Evolutionary conservation across 2,888 invertebrate species (phyloP), one percentile per base, ranked within the genome.

Genomic region (Hermaeophaga mercurialis): DNA sequence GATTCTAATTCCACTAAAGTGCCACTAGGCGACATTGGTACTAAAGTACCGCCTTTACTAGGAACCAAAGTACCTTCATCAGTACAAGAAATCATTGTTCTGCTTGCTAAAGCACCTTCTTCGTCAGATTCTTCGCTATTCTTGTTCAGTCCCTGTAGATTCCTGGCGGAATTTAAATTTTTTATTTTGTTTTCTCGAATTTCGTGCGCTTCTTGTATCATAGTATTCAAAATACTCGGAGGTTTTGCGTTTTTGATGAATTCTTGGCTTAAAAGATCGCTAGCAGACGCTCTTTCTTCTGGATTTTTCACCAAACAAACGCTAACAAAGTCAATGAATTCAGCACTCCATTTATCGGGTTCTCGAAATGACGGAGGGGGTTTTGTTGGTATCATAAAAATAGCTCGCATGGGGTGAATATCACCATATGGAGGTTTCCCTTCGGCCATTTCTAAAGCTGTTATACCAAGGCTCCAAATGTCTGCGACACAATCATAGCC

Each of bases 321-420:
- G 72, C 90, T 91, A 43, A 99, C 97, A 80, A 99, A 99, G 79
- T 98, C 96, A 63, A 96, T 96, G 79, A 99, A 97, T 76, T 96
- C 94, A 1, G 94, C 85, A 56, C 91, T 91, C 97, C 98, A 99
- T 67, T 93, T 89, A 75, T 97, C 96, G 0, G 96, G 96, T 75
- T 98, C 94, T 58, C 96, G 83, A 77, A 99, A 97, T 1, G 96
- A 96, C 3, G 99, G 99, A 31, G 99, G 97, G 24, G 98, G 98
- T 76, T 98, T 98, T 17, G 97, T 96, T 7, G 99, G 99, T 69
- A 99, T 99, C 98, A 99, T 98, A 79, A 99, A 99, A 66, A 99
- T 98, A 36, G 98, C 99, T 53, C 94, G 78, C 93, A 94, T 94
- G 11, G 93, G 93, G 79, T 94, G 93, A 64, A 93, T 92, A 75